Percentiles rank a stretch among this genome's conserved stretches.
Conservation (phyloP, 2,797 vertebrate species). For the Oreonectes daqikongensis region DNA sequence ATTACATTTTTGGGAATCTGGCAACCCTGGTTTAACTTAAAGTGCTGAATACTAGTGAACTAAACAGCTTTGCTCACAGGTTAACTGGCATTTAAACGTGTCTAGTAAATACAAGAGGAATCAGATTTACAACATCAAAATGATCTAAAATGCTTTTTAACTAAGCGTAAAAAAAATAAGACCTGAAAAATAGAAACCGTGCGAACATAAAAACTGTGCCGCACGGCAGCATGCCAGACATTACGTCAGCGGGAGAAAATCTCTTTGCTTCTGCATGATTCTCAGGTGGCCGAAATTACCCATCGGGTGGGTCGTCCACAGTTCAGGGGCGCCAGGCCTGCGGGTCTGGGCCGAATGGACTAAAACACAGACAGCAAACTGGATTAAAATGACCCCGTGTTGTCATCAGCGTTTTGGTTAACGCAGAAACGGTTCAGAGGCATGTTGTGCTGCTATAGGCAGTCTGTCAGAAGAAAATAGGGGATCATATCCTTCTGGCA, state of each 20-base stretch:
- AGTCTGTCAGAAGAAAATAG: constrained; percentile 25
- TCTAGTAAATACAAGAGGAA: too few species aligned
- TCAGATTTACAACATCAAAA: too few species aligned
- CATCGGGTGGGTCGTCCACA: constrained; percentile 1
- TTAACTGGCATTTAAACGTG: too few species aligned
- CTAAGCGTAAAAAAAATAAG: too few species aligned
- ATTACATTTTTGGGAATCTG: too few species aligned
- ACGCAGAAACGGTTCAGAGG: constrained; percentile 10
- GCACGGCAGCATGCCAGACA: neutral
- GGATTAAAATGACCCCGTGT: constrained; percentile 30
- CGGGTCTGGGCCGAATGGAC: constrained; percentile 10
- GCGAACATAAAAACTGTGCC: too few species aligned
- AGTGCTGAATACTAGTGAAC: neutral
- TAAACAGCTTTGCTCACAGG: too few species aligned
- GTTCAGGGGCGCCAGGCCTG: constrained; percentile 7
- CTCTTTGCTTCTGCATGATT: neutral
- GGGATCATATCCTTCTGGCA: constrained; percentile 33
- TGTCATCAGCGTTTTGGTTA: constrained; percentile 36
- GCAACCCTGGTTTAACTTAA: neutral
- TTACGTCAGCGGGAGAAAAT: neutral
- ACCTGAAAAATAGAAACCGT: too few species aligned
- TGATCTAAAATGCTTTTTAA: too few species aligned
- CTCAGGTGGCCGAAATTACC: constrained; percentile 5
- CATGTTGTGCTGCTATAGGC: constrained; percentile 8
- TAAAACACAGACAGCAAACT: constrained; percentile 22